Base-by-base conservation (phyloP, 2,113 vertebrate species). In the Paralichthys olivaceus region DNA sequence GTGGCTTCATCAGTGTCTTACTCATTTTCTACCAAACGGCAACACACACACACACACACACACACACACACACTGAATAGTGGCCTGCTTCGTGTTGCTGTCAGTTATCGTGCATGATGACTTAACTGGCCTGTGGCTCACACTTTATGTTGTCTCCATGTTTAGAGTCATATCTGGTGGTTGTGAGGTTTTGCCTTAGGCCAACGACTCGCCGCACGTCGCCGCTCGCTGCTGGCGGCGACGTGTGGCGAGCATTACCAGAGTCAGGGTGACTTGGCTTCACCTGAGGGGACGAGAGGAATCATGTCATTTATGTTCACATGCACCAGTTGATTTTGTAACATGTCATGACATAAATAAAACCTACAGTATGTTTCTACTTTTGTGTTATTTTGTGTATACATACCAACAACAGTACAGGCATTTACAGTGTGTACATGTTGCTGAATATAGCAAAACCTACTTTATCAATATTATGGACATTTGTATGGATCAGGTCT, bases 101-200 rank as follows among this genome's bases (percentile, higher is more conserved):
- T 93, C 91, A 80, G 83, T 83, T 89, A 81, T 91, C 87, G 79
- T 94, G 95, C 95, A 96, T 95, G 95, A 83, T 69, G 87, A 81
- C 72, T 83, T 22, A 51, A 75, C 90, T 84, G 91, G 90, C 90
- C 87, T 71, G 72, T 85, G 81, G 70, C 63, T 85, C 83, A 47
- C 29, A 53, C 49, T 8, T 77, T 2, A 49, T 17, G 19, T 84
- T 86, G 58, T 57, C 60, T 79, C 60, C 62, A 66, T 66, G 62
- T 72, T 73, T 37, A 23, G 60, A 66, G 80, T 72, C 81, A 87
- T 92, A 79, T 92, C 92, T 92, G 91, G 94, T 94, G 92, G 91
- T 94, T 88, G 92, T 93, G 93, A 96, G 93, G 91, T 94, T 91
- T 95, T 96, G 96, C 95, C 96, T 97, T 94, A 96, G 87, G 89